phyloP scores from a whole-genome alignment of 2,113 vertebrate species.

The Xenopus laevis region DNA sequence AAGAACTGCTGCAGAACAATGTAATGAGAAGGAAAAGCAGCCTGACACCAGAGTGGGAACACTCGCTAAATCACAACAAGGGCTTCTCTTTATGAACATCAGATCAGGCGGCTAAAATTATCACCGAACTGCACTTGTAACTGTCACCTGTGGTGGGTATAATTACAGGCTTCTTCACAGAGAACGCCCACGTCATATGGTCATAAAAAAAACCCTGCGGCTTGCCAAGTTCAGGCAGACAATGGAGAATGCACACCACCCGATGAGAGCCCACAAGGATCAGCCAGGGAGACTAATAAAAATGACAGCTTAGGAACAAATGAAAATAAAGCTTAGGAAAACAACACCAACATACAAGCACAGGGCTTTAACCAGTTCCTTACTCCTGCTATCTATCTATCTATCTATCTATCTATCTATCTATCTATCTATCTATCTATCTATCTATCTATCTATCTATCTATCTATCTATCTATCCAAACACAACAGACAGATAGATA shows the following conservation, averaged over 20 bases:
- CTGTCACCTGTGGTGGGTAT: conserved; percentile 83
- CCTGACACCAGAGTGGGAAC: conserved; percentile 28
- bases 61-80: conserved; percentile 69
- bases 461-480: no score
- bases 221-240: conserved; percentile 65
- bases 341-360: neutral
- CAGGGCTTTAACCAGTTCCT: neutral
- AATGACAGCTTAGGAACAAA: conserved; percentile 65
- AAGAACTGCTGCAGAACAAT: neutral
- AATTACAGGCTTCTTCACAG: conserved; percentile 80
- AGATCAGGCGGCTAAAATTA: conserved; percentile 77
- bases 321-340: conserved; percentile 49
- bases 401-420: no score
- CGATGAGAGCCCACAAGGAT: conserved; percentile 63
- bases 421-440: no score
- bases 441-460: no score
- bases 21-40: conserved; percentile 7
- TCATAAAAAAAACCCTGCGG: conserved; percentile 65
- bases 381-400: no score
- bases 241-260: conserved; percentile 59
- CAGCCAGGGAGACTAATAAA: conserved; percentile 67
- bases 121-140: conserved; percentile 71
- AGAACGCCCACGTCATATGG: conserved; percentile 68
- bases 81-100: conserved; percentile 68
- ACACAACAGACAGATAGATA: no score